Base-by-base conservation (phyloP, 2,113 vertebrate genomes). In the Aviceda subcristata region DNA sequence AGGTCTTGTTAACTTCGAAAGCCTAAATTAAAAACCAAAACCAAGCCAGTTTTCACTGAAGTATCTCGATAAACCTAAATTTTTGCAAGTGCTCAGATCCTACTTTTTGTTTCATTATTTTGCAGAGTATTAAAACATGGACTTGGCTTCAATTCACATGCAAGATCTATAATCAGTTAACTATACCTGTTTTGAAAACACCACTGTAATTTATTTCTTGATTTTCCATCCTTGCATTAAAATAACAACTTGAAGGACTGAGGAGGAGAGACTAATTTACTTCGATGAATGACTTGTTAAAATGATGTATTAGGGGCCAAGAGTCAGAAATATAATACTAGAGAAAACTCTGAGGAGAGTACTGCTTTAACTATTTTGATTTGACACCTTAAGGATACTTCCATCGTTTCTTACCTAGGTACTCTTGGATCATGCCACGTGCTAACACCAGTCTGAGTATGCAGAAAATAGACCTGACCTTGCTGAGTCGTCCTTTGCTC, bases 401-500 rank as follows among this genome's bases (percentile, higher is more conserved):
- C 43, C 39, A 59, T 53, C 3, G 14, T 20, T 79, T 69, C 98
- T 98, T 98, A 99, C 99, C 99, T 99, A 59, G 99, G 99, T 63
- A 99, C 99, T 76, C 99, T 98, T 74, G 99, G 99, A 95, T 99
- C 99, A 6, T 99, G 99, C 99, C 99, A 99, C 0, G 99, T 99
- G 98, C 99, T 99, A 96, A 99, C 99, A 88, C 99, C 99, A 55
- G 99, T 99, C 97, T 99, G 99, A 56, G 99, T 99, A 77, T 99
- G 99, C 53, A 99, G 98, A 96, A 99, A 99, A 98, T 99, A 99
- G 46, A 99, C 99, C 92, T 99, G 99, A 76, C 99, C 99, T 97
- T 99, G 99, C 83, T 99, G 99, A 36, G 99, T 99, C 11, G 99
- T 99, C 97, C 99, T 99, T 98, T 99, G 99, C 82, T 99, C 99